phyloP scores from a whole-genome alignment of 2,113 vertebrate species.

The Toxostoma redivivum region DNA sequence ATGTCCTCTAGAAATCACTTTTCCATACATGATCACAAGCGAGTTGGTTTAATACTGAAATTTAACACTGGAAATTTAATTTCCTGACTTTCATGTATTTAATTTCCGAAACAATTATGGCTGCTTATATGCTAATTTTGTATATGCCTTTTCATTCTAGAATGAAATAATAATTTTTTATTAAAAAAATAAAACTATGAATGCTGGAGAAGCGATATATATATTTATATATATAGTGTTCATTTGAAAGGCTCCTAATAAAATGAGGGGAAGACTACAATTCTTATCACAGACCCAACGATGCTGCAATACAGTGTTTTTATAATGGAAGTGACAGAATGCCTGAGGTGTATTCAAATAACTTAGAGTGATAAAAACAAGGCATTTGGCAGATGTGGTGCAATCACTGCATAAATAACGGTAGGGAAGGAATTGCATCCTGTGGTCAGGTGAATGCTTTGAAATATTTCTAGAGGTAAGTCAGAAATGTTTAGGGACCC shows the following conservation, averaged over 20 bases:
- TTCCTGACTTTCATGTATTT: neutral
- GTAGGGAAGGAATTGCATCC: neutral
- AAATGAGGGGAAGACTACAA: neutral
- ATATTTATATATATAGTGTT: neutral
- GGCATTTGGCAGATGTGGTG: neutral
- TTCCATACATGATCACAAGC: neutral
- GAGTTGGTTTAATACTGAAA: neutral
- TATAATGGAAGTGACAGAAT: neutral
- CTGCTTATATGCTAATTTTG: neutral
- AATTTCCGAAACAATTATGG: neutral
- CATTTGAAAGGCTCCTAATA: neutral
- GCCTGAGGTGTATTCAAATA: neutral
- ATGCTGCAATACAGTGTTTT: neutral
- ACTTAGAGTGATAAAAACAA: neutral
- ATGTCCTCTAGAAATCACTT: neutral
- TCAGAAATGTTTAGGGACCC: neutral
- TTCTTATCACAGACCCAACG: neutral
- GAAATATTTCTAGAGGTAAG: neutral
- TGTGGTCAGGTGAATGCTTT: neutral
- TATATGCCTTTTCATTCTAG: neutral
- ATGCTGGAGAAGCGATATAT: neutral
- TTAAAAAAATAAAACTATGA: neutral
- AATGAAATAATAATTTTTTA: neutral
- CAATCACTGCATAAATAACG: neutral
- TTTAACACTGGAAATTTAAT: conserved; percentile 6